These are phyloP conservation scores for Calameuta idolon DNA, from an alignment of 2,888 invertebrate species.

Conservation along the genomic window DNA sequence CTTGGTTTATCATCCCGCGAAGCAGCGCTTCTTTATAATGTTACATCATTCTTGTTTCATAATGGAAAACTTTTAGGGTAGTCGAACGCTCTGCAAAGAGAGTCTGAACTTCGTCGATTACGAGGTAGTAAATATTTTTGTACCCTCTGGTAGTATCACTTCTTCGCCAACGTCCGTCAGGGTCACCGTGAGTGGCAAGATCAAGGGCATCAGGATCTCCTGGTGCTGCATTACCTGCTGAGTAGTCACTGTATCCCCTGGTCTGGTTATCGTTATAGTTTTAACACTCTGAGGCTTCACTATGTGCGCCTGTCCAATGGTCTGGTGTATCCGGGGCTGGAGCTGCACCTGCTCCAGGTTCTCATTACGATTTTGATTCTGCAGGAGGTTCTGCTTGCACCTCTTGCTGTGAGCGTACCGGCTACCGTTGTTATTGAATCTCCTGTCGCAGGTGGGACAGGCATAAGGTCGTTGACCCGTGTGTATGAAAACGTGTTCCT, in stretches of 20 bases:
- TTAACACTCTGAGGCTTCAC: constrained; percentile 60
- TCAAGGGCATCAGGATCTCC: constrained; percentile 63
- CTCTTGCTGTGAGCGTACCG: constrained; percentile 64
- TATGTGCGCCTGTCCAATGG: constrained; percentile 43
- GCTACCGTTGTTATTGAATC: constrained; percentile 64
- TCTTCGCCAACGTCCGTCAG: constrained; percentile 62
- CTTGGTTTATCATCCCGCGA: neutral
- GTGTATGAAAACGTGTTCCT: constrained; percentile 64
- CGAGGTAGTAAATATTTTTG: constrained; percentile 62
- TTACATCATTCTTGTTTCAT: neutral
- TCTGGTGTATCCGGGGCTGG: constrained; percentile 36
- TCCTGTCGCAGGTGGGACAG: constrained; percentile 62
- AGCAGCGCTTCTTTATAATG: neutral
- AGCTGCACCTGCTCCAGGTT: constrained; percentile 42
- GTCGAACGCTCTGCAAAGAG: constrained; percentile 8
- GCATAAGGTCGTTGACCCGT: constrained; percentile 65
- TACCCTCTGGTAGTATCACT: constrained; percentile 62
- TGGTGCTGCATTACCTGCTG: constrained; percentile 61
- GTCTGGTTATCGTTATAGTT: constrained; percentile 61
- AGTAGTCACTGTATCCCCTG: constrained; percentile 44
- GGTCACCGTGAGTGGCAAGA: constrained; percentile 61
- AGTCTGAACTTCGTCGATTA: constrained; percentile 33
- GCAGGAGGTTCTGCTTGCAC: constrained; percentile 60
- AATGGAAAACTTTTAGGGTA: neutral
- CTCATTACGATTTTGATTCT: constrained; percentile 40